These are phyloP conservation scores for Gopherus flavomarginatus DNA, from an alignment of 2,113 vertebrate genomes.

Conservation along the genomic window DNA sequence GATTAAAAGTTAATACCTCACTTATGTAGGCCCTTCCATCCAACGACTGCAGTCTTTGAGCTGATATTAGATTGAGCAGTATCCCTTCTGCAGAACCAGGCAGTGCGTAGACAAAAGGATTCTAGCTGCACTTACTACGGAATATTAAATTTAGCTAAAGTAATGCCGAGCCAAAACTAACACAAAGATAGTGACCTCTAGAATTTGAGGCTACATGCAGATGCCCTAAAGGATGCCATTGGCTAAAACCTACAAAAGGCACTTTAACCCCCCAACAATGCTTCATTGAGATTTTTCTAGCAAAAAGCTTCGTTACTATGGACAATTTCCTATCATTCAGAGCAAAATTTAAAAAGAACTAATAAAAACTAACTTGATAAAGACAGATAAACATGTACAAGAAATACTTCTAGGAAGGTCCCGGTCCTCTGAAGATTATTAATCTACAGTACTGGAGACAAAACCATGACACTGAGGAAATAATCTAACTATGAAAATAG, in stretches of 20 bases:
- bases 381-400: conserved; percentile 81
- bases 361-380: conserved; percentile 58
- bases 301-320: conserved; percentile 37
- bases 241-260: conserved; percentile 38
- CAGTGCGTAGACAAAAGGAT: background rate
- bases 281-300: conserved; percentile 14
- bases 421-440: conserved; percentile 82
- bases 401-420: conserved; percentile 83
- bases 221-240: conserved; percentile 53
- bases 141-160: conserved; percentile 5
- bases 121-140: conserved; percentile 9
- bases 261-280: conserved; percentile 46
- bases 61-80: fast-evolving
- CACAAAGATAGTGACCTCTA: conserved; percentile 49
- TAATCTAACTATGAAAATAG: conserved; percentile 82
- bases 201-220: conserved; percentile 51
- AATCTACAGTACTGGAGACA: conserved; percentile 74
- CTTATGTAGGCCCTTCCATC: background rate
- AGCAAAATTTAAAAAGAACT: conserved; percentile 71
- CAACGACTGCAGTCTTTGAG: background rate
- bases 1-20: fast-evolving
- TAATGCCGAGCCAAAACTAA: conserved; percentile 5
- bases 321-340: conserved; percentile 65
- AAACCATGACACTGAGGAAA: conserved; percentile 80
- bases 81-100: background rate